Base-by-base conservation (phyloP, 2,797 vertebrate genomes). In the Pangasius krempfi region DNA sequence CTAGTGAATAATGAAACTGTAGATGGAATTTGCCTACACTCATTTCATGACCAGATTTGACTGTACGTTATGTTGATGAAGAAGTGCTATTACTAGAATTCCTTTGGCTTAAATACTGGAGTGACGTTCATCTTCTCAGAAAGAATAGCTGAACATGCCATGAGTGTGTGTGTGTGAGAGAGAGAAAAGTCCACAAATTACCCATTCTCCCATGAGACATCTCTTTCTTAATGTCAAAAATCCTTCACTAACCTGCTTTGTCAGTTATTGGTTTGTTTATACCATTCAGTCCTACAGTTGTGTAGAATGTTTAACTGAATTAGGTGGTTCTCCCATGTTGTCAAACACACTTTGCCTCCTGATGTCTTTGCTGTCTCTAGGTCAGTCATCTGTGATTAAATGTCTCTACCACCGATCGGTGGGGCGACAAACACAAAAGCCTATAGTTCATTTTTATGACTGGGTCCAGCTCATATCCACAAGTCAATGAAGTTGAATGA, bases 21-120 rank as follows among this genome's bases (percentile, higher is more conserved):
- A 5, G 2, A 3, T 14, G 56, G 37, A 44, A 62, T 82, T 27
- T 60, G 2, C 22, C 33, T 44, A 44, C 30, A 62, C 37, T 60
- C 54, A 82, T 62, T 40, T 62, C 33, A 62, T 27, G 22, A 44
- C 1, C 56, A 82, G 81, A 30, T n/a, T 64, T 50, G 58, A n/a
- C 25, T 66, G 60, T 27, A 3, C 3, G 20, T 56, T 62, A 27
- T 40, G 22, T n/a, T 30, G 40, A 84, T n/a, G 60, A 84, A 68
- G 33, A 68, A 68, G 40, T 20, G 6, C 16, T n/a, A 33, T 68
- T 33, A 5, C 62, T 52, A 30, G 16, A 66, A 52, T 81, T 91
- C 87, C 88, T 72, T 73, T 56, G 80, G 84, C 62, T 86, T 85
- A 91, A 86, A 90, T 84, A 88, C 68, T 84, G 75, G 52, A 62